A percentile compares a stretch with the other conserved stretches of the same genome.
Evolutionary conservation across 2,888 invertebrate species (phyloP).

Genomic region (Agriopis aurantiaria): DNA sequence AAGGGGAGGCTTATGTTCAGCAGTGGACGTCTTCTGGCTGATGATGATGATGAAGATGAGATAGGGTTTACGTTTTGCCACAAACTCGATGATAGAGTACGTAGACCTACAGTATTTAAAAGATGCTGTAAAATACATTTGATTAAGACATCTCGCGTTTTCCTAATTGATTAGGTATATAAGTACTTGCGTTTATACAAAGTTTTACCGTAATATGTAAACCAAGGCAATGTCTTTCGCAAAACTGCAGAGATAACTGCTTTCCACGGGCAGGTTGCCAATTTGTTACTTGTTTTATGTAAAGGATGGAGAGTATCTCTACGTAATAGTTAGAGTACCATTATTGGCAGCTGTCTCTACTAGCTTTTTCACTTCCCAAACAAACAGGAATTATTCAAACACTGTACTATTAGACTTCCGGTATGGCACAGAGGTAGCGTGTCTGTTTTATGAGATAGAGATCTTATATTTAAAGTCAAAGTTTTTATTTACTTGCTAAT

Average conservation of each 20-base stretch:
- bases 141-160: too few relatives aligned
- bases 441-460: too few relatives aligned
- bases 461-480: too few relatives aligned
- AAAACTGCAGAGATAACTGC: slow-evolving; percentile 17
- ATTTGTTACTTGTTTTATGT: slow-evolving; percentile 22
- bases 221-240: slow-evolving; percentile 28
- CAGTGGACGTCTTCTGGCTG: too few relatives aligned
- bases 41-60: too few relatives aligned
- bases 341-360: slow-evolving; percentile 17
- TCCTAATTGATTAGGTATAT: not conserved
- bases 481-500: too few relatives aligned
- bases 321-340: slow-evolving; percentile 8
- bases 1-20: too few relatives aligned
- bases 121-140: too few relatives aligned
- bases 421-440: too few relatives aligned
- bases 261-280: slow-evolving; percentile 30
- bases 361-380: slow-evolving; percentile 7
- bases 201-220: slow-evolving; percentile 31
- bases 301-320: slow-evolving; percentile 8
- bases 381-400: slow-evolving; percentile 4
- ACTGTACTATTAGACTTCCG: not conserved
- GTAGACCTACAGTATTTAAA: too few relatives aligned
- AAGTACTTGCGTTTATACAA: not conserved
- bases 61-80: too few relatives aligned
- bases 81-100: too few relatives aligned